Evolutionary conservation across 2,888 invertebrate genomes (phyloP), one percentile per base, ranked within the genome.

Genomic region (Branchellion lobata): DNA sequence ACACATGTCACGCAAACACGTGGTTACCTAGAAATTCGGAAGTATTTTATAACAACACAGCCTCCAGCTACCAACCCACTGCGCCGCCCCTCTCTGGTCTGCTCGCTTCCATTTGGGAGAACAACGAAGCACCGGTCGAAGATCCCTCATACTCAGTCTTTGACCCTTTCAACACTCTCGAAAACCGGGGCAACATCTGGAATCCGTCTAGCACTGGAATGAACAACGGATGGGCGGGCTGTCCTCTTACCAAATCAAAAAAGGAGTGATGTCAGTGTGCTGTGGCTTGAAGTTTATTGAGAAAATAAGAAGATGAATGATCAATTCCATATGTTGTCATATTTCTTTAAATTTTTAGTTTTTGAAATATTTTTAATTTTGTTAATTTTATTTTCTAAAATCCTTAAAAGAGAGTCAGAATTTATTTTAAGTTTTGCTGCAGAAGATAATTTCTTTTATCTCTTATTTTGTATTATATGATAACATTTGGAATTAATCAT

Each of bases 141-240:
- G 73, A 40, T 21, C 31, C 36, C 18, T 21, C 77, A 24, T 74
- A 76, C 51, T 21, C 36, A 29, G 72, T 74, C 65, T 82, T 82
- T 53, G 81, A 82, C 75, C 82, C 82, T 21, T 82, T 82, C 81
- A 82, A 80, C 81, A 81, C 81, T 27, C 75, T 82, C 33, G 81
- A 79, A 33, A 81, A 79, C 57, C 47, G 57, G 18, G 79, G 80
- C 57, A 81, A 73, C 77, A 82, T 82, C 72, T 82, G 82, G 82
- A 80, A 82, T 69, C 82, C 82, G 27, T 79, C 72, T 36, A 80
- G 79, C 73, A 73, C 75, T n/a, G 65, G 79, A 18, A 61, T 74
- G n/a, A 77, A 77, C 36, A 77, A 77, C 65, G 77, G 77, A 21
- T 77, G 77, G 77, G 77, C 69, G 5, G 61, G 61, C 3, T 57